Conservation (phyloP, 1,140 invertebrate species). For the Leptinotarsa lineolata region DNA sequence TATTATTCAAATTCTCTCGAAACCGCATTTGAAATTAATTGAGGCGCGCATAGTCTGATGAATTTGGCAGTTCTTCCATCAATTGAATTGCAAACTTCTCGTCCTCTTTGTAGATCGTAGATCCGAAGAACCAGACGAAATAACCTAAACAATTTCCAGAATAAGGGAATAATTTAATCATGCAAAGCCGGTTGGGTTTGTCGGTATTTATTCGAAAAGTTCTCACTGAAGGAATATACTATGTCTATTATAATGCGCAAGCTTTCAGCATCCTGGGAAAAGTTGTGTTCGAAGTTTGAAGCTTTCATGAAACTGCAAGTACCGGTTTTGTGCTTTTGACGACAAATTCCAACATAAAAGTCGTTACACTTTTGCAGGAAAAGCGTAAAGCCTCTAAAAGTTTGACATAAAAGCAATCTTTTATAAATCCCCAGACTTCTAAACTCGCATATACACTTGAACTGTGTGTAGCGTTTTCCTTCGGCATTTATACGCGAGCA, state of each 20-base stretch:
- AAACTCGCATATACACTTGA: slow-evolving; percentile 27
- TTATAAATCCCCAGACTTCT: slow-evolving; percentile 29
- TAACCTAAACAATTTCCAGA: slow-evolving; percentile 15
- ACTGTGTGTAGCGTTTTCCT: slow-evolving; percentile 30
- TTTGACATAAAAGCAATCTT: slow-evolving; percentile 35
- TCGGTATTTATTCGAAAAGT: slow-evolving; percentile 21
- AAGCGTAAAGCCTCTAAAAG: slow-evolving; percentile 30
- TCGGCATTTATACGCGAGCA: slow-evolving; percentile 17
- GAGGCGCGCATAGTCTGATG: no score
- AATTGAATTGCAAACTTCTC: slow-evolving; percentile 1
- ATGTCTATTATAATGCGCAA: slow-evolving; percentile 20
- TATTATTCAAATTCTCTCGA: no score
- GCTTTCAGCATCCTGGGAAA: slow-evolving; percentile 14
- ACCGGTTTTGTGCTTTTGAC: slow-evolving; percentile 26
- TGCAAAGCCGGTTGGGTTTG: slow-evolving; percentile 4
- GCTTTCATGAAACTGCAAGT: slow-evolving; percentile 25
- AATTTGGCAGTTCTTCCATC: background rate
- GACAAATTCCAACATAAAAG: slow-evolving; percentile 25
- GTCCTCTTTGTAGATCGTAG: background rate
- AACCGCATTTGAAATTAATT: no score
- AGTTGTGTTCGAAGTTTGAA: slow-evolving; percentile 21
- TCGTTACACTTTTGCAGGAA: slow-evolving; percentile 32
- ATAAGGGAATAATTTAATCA: slow-evolving; percentile 4
- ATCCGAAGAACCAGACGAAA: background rate
- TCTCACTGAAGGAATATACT: slow-evolving; percentile 17